phyloP scores from a whole-genome alignment of 2,797 vertebrate genomes.

The Salmo trutta region DNA sequence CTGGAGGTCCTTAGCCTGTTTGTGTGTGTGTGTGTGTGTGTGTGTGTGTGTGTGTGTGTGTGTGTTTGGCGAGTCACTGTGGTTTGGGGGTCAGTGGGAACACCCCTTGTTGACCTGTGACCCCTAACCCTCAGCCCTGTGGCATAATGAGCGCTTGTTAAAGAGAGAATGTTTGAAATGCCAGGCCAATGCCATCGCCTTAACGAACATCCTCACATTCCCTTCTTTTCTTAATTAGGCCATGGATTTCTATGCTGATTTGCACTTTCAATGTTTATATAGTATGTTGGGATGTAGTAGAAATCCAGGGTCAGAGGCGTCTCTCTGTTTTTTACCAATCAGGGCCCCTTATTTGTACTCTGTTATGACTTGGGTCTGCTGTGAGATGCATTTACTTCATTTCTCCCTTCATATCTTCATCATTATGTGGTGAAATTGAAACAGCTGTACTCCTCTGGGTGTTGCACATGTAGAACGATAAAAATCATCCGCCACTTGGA shows the following conservation, averaged over 20 bases:
- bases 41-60: slow-evolving; percentile 12
- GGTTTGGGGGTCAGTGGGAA: slow-evolving; percentile 46
- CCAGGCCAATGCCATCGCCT: slow-evolving; percentile 53
- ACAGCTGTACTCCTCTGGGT: slow-evolving; percentile 63
- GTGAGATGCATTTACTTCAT: slow-evolving; percentile 53
- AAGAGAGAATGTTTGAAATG: slow-evolving; percentile 56
- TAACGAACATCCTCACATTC: slow-evolving; percentile 63
- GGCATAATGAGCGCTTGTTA: slow-evolving; percentile 57
- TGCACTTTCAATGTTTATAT: slow-evolving; percentile 48
- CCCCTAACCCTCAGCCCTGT: slow-evolving; percentile 34
- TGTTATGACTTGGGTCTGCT: not conserved
- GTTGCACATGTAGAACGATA: slow-evolving; percentile 34
- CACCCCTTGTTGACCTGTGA: slow-evolving; percentile 58
- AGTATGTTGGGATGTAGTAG: slow-evolving; percentile 60
- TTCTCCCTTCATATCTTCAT: slow-evolving; percentile 45
- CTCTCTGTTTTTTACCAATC: not conserved
- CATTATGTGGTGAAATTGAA: slow-evolving; percentile 57
- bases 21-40: slow-evolving; percentile 4
- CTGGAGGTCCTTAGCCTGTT: slow-evolving; percentile 38
- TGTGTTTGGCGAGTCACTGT: not conserved
- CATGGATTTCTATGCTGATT: slow-evolving; percentile 55
- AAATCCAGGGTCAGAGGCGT: slow-evolving; percentile 59
- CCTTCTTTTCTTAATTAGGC: slow-evolving; percentile 57
- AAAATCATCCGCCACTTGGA: slow-evolving; percentile 27
- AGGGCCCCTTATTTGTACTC: not conserved